A percentile compares a stretch with the other conserved stretches of the same genome.
Conservation (phyloP, 2,797 vertebrate genomes). For the Crocodylus rhombifer region DNA sequence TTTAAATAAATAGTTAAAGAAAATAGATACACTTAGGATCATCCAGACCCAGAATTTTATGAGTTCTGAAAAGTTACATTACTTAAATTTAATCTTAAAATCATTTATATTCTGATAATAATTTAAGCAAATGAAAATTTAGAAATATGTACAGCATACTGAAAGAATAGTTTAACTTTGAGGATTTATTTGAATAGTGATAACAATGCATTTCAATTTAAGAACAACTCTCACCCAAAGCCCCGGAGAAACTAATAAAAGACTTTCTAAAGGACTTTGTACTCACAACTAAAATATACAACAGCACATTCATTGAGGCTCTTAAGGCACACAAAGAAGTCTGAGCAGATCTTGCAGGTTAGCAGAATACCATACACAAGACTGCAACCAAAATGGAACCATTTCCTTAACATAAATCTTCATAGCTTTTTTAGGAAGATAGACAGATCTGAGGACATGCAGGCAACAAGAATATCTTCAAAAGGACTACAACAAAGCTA, state of each 20-base stretch:
- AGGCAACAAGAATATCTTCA: background rate
- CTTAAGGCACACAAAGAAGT: background rate
- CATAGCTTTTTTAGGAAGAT: background rate
- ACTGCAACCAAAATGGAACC: background rate
- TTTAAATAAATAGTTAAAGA: background rate
- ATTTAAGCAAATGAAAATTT: background rate
- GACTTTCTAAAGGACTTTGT: background rate
- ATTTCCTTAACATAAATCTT: background rate
- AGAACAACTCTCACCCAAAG: background rate
- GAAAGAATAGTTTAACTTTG: background rate
- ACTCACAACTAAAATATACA: background rate
- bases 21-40: background rate
- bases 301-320: background rate
- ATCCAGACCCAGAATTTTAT: background rate
- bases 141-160: background rate
- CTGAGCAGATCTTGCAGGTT: background rate
- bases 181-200: background rate
- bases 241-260: background rate
- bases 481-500: background rate
- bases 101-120: background rate
- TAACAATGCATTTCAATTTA: background rate
- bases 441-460: background rate
- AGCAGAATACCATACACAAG: background rate
- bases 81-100: background rate
- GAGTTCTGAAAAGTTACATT: background rate